Percentiles rank a stretch among this genome's conserved stretches.
Conservation (phyloP, 1,140 invertebrate species). For the Eurosta solidaginis region DNA sequence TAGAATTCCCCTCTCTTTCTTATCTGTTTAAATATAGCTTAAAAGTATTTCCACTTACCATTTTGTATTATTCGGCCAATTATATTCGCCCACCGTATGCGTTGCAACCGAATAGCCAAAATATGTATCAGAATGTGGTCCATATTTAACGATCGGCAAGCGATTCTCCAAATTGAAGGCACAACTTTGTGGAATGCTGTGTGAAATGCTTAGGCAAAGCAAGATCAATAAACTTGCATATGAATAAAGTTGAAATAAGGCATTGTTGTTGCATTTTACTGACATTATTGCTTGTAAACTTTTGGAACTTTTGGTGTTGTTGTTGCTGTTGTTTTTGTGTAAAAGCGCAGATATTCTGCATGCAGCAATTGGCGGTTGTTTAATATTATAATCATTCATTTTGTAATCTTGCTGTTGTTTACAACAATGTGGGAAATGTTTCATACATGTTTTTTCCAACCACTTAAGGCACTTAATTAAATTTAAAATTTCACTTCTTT, state of each 20-base stretch:
- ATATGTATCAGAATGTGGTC: constrained; percentile 45
- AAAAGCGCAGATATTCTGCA: neutral
- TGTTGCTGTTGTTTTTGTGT: too few species aligned
- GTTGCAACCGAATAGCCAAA: constrained; percentile 57
- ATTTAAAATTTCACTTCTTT: too few species aligned
- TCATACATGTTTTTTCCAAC: neutral
- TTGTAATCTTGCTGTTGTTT: neutral
- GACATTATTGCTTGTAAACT: neutral
- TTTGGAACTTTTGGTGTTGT: neutral
- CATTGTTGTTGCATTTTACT: neutral
- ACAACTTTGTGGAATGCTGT: neutral
- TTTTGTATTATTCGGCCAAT: constrained; percentile 52
- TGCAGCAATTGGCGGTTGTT: constrained; percentile 4
- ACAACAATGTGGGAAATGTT: neutral
- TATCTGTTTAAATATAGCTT: too few species aligned
- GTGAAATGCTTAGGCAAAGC: neutral
- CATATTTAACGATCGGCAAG: constrained; percentile 53
- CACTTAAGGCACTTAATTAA: neutral
- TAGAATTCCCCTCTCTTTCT: too few species aligned
- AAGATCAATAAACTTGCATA: neutral
- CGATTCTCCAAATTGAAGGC: constrained; percentile 54
- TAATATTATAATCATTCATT: neutral
- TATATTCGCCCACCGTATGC: constrained; percentile 51
- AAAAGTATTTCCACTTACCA: constrained; percentile 44
- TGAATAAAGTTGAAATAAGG: neutral